Percentiles rank a stretch among this genome's conserved stretches.
phyloP scores from a whole-genome alignment of 2,797 vertebrate species.

The Phrynocephalus vlangalii region DNA sequence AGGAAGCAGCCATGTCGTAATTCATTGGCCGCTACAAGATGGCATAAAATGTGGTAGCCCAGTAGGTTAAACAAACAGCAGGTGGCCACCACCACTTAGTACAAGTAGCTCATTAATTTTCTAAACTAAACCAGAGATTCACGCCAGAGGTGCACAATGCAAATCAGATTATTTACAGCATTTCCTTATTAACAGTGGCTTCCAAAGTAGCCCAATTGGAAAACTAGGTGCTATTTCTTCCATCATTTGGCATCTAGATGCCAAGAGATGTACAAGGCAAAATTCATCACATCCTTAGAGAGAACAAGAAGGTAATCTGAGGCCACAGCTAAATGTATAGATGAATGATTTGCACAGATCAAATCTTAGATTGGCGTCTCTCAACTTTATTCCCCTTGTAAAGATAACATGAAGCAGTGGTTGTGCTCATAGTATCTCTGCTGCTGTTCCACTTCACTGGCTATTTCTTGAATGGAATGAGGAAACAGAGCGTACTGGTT shows the following conservation, averaged over 20 bases:
- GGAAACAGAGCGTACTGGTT: not conserved
- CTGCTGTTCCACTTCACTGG: not conserved
- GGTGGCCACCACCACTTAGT: too few relatives aligned
- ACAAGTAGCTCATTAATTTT: not conserved
- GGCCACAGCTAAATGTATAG: not conserved
- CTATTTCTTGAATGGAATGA: not conserved
- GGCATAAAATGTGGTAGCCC: too few relatives aligned
- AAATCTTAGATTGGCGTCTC: not conserved
- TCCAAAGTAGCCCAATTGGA: not conserved
- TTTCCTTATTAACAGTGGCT: not conserved
- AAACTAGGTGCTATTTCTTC: not conserved
- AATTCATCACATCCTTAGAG: not conserved
- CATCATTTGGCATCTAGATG: not conserved
- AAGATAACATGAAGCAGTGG: not conserved
- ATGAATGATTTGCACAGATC: not conserved
- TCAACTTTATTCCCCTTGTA: not conserved
- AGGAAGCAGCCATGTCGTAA: not conserved
- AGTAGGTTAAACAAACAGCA: not conserved
- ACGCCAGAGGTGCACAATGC: not conserved
- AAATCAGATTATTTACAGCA: not conserved
- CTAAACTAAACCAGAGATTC: not conserved
- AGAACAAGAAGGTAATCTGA: not conserved
- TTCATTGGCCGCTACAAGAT: not conserved
- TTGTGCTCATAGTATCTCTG: not conserved
- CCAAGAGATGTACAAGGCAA: not conserved